Base-by-base conservation (phyloP, 2,797 vertebrate genomes). In the Toxotes lorentzi region DNA sequence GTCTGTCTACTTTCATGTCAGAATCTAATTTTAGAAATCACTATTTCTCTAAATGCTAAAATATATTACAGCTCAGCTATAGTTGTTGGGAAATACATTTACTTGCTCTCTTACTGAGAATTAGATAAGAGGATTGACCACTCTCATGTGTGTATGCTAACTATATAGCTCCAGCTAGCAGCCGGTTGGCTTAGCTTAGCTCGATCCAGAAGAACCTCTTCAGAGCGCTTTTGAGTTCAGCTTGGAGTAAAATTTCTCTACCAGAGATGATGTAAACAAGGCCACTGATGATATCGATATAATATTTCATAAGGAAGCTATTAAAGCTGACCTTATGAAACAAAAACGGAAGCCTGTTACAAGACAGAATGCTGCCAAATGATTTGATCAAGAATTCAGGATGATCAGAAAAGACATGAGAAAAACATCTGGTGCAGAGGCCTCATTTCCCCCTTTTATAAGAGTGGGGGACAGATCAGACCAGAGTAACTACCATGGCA, bases 361-460 rank as follows among this genome's bases (percentile, higher is more conserved):
- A 41, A 4, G 12, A 8, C 12, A 41, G 13, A 13, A 41, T 13
- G 13, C 6, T 16, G 41, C 16, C 41, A 4, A 16, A 5, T 43
- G 14, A 16, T 16, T 16, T 43, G 41, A 43, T 43, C 41, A 17
- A 17, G 41, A 43, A 41, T 41, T 14, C 41, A 43, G 17, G 40
- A 3, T 41, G 40, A 41, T 41, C 40, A 41, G 40, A 41, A 38
- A 38, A 14, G 40, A 41, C 38, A 8, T 38, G 38, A 41, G 40
- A 14, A 41, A 41, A 43, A 43, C 34, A 67, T 41, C 48, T 40
- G 64, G 34, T 51, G 64, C 62, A 64, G 34, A 48, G 45, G 62
- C 43, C 45, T 48, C 45, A n/a, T 47, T 70, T 70, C n/a, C 47
- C 34, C 35, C 17, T n/a, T 41, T 72, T 51, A 38, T 50, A 59